These are phyloP conservation scores for Trachelus iudaicus DNA, from an alignment of 2,888 invertebrate species.

Conservation along the genomic window DNA sequence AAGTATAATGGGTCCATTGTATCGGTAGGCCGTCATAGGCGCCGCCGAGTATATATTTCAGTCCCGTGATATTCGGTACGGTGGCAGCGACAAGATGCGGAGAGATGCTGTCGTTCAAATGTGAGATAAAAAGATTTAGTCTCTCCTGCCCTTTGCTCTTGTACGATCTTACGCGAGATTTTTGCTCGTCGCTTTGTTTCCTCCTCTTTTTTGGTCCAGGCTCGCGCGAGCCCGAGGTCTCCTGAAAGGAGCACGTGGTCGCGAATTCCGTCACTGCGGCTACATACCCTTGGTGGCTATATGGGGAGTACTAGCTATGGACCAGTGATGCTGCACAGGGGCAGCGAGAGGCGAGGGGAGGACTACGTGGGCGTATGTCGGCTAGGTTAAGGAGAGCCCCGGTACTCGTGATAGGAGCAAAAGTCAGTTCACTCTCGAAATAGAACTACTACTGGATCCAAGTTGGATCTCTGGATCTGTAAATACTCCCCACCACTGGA, in stretches of 20 bases:
- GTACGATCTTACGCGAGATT: neutral
- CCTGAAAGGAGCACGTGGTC: neutral
- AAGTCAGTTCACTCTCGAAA: constrained; percentile 10
- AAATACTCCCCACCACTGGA: constrained; percentile 20
- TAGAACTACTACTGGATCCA: constrained; percentile 19
- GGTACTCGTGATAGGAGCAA: constrained; percentile 4
- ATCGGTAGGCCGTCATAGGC: neutral
- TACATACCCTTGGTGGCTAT: neutral
- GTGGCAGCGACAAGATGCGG: neutral
- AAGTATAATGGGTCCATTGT: neutral
- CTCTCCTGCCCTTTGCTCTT: neutral
- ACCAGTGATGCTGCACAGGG: neutral
- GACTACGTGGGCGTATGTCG: neutral
- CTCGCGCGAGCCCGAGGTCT: neutral
- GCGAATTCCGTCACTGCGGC: neutral
- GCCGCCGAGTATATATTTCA: neutral
- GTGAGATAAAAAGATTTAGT: neutral
- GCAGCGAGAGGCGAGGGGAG: neutral
- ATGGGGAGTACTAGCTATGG: neutral
- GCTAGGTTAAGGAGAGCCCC: neutral
- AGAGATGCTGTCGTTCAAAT: neutral
- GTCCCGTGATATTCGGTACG: neutral
- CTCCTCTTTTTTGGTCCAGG: neutral
- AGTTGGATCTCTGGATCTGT: constrained; percentile 18
- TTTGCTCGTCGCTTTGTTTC: neutral